These are phyloP conservation scores for Pristis pectinata DNA, from an alignment of 2,797 vertebrate genomes.

Conservation along the genomic window DNA sequence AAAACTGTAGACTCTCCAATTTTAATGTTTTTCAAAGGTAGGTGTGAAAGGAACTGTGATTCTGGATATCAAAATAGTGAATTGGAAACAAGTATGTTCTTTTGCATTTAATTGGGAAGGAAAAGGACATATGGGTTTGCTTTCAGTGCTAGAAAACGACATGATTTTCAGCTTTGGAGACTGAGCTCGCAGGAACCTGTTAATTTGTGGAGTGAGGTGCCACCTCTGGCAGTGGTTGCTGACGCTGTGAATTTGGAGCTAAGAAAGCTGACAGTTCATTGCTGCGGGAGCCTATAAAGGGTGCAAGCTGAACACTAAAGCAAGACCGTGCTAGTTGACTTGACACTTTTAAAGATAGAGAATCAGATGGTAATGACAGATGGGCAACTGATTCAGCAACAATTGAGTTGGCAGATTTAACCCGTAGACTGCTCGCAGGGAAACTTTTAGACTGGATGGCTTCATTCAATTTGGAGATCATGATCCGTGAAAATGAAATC, in stretches of 20 bases:
- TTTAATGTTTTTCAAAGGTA: neutral
- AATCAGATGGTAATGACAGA: slow-evolving; percentile 7
- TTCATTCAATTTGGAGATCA: neutral
- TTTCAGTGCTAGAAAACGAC: neutral
- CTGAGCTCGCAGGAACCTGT: neutral
- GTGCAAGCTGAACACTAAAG: neutral
- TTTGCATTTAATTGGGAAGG: slow-evolving; percentile 1
- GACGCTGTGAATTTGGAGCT: neutral
- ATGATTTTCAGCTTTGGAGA: neutral
- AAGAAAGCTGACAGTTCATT: neutral
- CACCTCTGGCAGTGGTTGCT: neutral
- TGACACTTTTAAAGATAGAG: neutral
- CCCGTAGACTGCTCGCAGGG: neutral
- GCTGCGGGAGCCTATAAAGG: neutral
- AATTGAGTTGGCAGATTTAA: neutral
- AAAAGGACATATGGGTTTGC: neutral
- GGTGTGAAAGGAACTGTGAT: neutral
- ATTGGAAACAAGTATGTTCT: neutral
- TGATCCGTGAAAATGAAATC: neutral
- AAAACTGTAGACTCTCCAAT: neutral
- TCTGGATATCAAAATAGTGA: neutral
- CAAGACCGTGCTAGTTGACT: neutral
- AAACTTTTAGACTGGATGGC: neutral
- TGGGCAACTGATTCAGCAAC: neutral
- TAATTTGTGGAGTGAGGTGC: neutral